These are phyloP conservation scores for Synergus japonicus DNA, from an alignment of 2,888 invertebrate species.

Conservation along the genomic window DNA sequence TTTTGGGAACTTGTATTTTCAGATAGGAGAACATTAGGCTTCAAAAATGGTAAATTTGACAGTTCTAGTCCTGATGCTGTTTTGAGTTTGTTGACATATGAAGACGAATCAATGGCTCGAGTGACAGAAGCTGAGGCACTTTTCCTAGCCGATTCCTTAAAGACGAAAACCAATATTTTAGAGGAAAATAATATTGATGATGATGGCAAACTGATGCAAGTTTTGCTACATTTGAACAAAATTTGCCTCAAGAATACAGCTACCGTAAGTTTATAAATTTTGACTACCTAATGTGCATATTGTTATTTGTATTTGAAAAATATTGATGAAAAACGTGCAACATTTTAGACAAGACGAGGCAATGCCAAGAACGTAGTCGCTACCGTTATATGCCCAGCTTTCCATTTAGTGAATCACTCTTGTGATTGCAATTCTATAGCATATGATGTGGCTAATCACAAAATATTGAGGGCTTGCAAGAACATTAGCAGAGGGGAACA, in stretches of 20 bases:
- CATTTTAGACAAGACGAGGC: background rate
- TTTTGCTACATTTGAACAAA: background rate
- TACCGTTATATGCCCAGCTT: slow-evolving; percentile 36
- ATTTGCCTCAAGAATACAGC: background rate
- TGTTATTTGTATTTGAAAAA: background rate
- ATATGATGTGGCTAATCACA: too few species aligned
- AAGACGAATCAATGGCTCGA: background rate
- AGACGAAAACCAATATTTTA: background rate
- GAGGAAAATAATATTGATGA: background rate
- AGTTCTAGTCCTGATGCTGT: slow-evolving; percentile 25
- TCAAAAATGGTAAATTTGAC: slow-evolving; percentile 21
- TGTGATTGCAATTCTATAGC: background rate
- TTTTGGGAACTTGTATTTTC: background rate
- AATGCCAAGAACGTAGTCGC: background rate
- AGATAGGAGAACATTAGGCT: slow-evolving; percentile 35
- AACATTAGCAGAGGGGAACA: slow-evolving; percentile 21
- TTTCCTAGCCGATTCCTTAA: background rate
- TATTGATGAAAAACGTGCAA: too few species aligned
- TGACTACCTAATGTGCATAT: background rate
- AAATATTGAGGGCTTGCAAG: too few species aligned
- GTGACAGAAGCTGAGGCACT: background rate
- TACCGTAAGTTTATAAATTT: background rate
- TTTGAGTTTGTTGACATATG: slow-evolving; percentile 21
- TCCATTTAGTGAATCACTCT: slow-evolving; percentile 29
- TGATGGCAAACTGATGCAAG: background rate